Conservation (phyloP, 2,888 invertebrate species). For the Carabus problematicus region DNA sequence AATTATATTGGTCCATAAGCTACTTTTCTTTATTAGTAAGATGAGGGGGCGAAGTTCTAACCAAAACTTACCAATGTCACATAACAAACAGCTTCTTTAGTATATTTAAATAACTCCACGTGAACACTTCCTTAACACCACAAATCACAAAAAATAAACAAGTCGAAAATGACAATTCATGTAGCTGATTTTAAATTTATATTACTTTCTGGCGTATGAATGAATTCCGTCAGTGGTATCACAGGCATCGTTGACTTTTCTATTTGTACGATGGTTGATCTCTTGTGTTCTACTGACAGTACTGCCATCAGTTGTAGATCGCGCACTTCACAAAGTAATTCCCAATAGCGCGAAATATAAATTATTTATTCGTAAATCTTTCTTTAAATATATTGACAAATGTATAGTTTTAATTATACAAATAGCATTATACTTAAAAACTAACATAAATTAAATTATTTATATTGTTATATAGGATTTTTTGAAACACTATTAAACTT, state of each 20-base stretch:
- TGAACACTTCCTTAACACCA: slow-evolving; percentile 31
- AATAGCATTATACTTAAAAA: no score
- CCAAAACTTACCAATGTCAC: slow-evolving; percentile 43
- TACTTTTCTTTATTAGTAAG: slow-evolving; percentile 28
- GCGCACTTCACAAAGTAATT: neutral
- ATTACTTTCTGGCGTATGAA: slow-evolving; percentile 36
- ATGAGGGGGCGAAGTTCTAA: slow-evolving; percentile 37
- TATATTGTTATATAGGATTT: no score
- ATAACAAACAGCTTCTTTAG: slow-evolving; percentile 36
- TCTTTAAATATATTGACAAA: no score
- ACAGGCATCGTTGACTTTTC: slow-evolving; percentile 41
- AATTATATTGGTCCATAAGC: neutral
- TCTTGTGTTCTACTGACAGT: slow-evolving; percentile 8
- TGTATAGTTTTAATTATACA: no score
- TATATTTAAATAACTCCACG: slow-evolving; percentile 25
- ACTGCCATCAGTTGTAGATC: slow-evolving; percentile 1
- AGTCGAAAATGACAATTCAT: slow-evolving; percentile 30
- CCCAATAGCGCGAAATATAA: slow-evolving; percentile 21
- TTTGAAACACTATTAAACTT: no score
- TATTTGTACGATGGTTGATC: slow-evolving; percentile 31
- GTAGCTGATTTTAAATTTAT: slow-evolving; percentile 32
- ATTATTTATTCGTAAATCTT: neutral
- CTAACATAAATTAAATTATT: no score
- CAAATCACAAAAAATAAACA: slow-evolving; percentile 28
- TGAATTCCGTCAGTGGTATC: slow-evolving; percentile 43